Base-by-base conservation (phyloP, 2,888 invertebrate species). In the Lottia scabra region DNA sequence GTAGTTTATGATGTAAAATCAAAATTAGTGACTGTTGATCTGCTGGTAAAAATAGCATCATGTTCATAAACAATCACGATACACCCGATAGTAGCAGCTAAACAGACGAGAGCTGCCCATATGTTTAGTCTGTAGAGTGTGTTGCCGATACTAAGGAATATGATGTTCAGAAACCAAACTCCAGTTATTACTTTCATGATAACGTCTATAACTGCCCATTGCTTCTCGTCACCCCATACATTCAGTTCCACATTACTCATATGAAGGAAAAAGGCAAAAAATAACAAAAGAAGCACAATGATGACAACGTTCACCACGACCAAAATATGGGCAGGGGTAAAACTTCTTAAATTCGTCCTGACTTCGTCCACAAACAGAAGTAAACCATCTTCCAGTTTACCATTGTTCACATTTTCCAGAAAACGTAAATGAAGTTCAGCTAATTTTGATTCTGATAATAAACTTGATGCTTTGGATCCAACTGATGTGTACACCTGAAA, bases 141-240 rank as follows among this genome's bases (percentile, higher is more conserved):
- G 56, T 56, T 19, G 1, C 56, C 23, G 13, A 56, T 56, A 12
- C 19, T 23, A 19, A 15, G 23, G 19, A 67, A 67, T 23, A 76
- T 63, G 12, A 66, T 68, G 26, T 79, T 66, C 12, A 79, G 70
- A 16, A 80, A 12, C 76, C 75, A 79, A 2, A 78, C 72, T 0
- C 80, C 78, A 1, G 80, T 78, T 12, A 75, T 23, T 27, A 71
- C n/a, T 27, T 74, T 73, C 6, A 78, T 64, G n/a, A 74, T 1
- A 30, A 71, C 73, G n/a, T 75, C 78, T 1, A 74, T 30, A 63
- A 76, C 48, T 68, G 70, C 67, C 73, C 74, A 75, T 0, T 73
- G 68, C 16, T 72, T 69, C 43, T 79, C 78, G 16, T 70, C 63
- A 8, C 79, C 79, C 79, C 79, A 80, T 0, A 76, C 75, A 63